Percentiles rank a stretch among this genome's conserved stretches.
These are phyloP conservation scores for Apaloderma vittatum DNA, from an alignment of 2,113 vertebrate genomes.

Conservation along the genomic window DNA sequence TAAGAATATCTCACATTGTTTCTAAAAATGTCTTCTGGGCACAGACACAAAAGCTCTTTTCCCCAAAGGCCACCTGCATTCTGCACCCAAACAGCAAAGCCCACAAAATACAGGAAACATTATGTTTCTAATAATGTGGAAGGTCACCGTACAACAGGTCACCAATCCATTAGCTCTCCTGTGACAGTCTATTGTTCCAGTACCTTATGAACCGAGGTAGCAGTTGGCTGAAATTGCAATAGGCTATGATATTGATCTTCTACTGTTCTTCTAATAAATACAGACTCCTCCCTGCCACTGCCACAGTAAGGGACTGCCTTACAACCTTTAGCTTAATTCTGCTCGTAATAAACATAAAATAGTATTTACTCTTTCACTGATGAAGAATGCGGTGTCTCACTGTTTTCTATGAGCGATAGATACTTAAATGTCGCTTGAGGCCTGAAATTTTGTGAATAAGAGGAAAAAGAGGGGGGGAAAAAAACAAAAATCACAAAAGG, in stretches of 20 bases:
- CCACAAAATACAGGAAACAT: not conserved
- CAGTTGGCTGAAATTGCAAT: not conserved
- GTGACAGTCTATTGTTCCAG: constrained; percentile 30
- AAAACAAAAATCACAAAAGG: not conserved
- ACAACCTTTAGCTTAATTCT: not conserved
- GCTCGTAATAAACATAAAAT: not conserved
- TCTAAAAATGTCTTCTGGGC: constrained; percentile 12
- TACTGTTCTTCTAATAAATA: not conserved
- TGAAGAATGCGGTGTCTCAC: not conserved
- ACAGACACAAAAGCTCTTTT: not conserved
- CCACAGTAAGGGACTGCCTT: not conserved
- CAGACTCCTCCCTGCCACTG: not conserved
- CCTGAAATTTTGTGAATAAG: not conserved
- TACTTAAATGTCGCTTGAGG: not conserved
- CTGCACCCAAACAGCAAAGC: not conserved
- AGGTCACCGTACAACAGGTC: constrained; percentile 15
- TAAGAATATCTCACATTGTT: not conserved
- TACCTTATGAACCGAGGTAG: not conserved
- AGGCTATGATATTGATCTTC: not conserved
- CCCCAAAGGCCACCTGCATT: constrained; percentile 9
- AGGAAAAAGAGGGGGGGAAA: not conserved
- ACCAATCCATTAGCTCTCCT: constrained; percentile 36
- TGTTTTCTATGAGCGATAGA: not conserved
- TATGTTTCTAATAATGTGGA: constrained; percentile 46
- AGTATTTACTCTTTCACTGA: not conserved